A percentile compares a stretch with the other conserved stretches of the same genome.
Evolutionary conservation across 2,113 vertebrate genomes (phyloP).

Genomic region (Cyphomyrus discorhynchus): DNA sequence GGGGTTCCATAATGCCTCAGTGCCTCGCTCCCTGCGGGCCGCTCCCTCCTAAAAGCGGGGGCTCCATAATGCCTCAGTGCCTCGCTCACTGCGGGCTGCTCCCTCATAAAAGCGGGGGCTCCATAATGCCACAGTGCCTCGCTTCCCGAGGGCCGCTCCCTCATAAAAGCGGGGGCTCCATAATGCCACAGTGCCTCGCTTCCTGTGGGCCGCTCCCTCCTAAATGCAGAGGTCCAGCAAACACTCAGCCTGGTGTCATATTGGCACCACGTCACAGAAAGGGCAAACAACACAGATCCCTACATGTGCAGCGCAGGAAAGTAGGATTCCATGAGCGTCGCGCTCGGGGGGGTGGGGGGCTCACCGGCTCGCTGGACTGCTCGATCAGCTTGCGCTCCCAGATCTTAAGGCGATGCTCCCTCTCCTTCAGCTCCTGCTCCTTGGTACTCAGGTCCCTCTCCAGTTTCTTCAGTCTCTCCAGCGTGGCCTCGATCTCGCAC

Average conservation of each 20-base stretch:
- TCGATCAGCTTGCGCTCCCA: conserved; percentile 76
- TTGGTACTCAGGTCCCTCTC: conserved; percentile 96
- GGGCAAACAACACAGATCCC: neutral
- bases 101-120: neutral
- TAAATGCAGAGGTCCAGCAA: neutral
- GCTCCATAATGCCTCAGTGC: too few species aligned
- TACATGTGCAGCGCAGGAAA: too few species aligned
- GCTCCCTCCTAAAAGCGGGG: too few species aligned
- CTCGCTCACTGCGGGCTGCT: neutral
- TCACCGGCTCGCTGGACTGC: conserved; percentile 14
- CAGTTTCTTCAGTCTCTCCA: conserved; percentile 92
- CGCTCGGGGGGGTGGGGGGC: neutral
- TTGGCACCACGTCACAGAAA: neutral
- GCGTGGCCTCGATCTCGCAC: conserved; percentile 94
- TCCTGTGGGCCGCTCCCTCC: neutral
- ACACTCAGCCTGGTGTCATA: neutral
- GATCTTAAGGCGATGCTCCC: conserved; percentile 86
- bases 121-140: too few species aligned
- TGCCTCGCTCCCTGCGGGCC: too few species aligned
- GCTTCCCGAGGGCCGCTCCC: too few species aligned
- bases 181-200: neutral
- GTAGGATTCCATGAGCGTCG: neutral
- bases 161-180: neutral
- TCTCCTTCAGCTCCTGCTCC: conserved; percentile 92
- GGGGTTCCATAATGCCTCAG: too few species aligned